Percentiles rank a stretch among this genome's conserved stretches.
Conservation (phyloP, 1,140 invertebrate species). For the Cherax destructor region DNA sequence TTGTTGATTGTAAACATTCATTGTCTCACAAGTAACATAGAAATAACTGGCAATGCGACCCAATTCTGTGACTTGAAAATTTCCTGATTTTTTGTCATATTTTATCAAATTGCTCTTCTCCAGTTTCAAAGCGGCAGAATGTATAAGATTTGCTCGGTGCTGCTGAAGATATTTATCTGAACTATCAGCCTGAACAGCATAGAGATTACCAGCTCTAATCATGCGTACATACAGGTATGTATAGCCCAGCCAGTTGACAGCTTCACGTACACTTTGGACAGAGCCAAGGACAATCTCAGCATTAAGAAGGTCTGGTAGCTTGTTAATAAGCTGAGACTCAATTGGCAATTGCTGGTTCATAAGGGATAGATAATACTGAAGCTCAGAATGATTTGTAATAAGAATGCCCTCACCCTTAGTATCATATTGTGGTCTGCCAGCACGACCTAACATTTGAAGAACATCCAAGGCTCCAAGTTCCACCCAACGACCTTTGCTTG, state of each 20-base stretch:
- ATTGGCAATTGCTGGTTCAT: constrained; percentile 97
- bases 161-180: constrained; percentile 93
- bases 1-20: constrained; percentile 97
- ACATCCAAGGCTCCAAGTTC: constrained; percentile 98
- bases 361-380: constrained; percentile 98
- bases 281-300: constrained; percentile 98
- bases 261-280: constrained; percentile 95
- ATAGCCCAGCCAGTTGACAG: constrained; percentile 96
- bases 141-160: constrained; percentile 95
- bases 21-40: constrained; percentile 98
- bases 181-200: constrained; percentile 90
- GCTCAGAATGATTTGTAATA: constrained; percentile 98
- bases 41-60: constrained; percentile 98
- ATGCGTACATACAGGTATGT: constrained; percentile 95
- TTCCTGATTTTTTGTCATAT: constrained; percentile 95
- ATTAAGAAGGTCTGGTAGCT: constrained; percentile 96
- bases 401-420: constrained; percentile 99
- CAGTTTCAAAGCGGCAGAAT: constrained; percentile 93
- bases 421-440: constrained; percentile 98
- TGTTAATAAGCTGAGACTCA: constrained; percentile 86
- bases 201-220: constrained; percentile 79
- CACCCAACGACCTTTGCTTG: constrained; percentile 98
- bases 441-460: constrained; percentile 97
- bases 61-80: constrained; percentile 85
- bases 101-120: constrained; percentile 95